Base-by-base conservation (phyloP, 2,888 invertebrate species). In the Loripinus fragilis region DNA sequence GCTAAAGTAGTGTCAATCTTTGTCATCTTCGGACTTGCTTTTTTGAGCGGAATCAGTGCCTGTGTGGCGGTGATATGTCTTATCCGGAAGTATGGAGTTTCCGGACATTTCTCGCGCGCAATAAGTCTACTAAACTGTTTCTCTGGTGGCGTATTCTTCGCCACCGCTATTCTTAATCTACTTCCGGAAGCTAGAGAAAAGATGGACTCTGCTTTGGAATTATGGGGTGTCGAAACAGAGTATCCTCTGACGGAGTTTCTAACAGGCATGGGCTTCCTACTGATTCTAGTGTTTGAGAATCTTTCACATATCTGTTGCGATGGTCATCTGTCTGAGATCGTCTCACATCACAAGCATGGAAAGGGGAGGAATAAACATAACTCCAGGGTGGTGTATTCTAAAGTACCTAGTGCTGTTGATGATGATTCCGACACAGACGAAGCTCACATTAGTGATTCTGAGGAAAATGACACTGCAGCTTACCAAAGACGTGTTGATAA, bases 141-240 rank as follows among this genome's bases (percentile, higher is more conserved):
- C 65, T 90, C 92, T 25, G 93, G 93, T 15, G 94, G 94, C 3
- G 92, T 94, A 12, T 94, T 94, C 80, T 86, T 94, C 15, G 93
- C 91, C 0, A 92, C 93, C 68, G 93, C 92, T 73, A 89, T 94
- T 48, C 84, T 94, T 3, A 90, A 92, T 67, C 86, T 94, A 10
- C 81, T 94, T 28, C 93, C 94, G 2, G 92, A 93, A 81, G 93
- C 93, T 0, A 81, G 90, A 41, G 90, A 92, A 65, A 87, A 90
- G 60, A 88, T 93, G 78, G 80, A 85, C 7, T 78, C 76, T 0
- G 69, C 78, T 23, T 50, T 86, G 17, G 42, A 77, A 35, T 30
- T 71, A 15, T 48, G 71, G 28, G 71, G 86, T 72, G 7, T 79
- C 75, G 8, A 74, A 20, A 64, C 52, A 23, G 76, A 80, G 5